Evolutionary conservation across 2,113 vertebrate genomes (phyloP), one percentile per base, ranked within the genome.

Genomic region (Addax nasomaculatus): DNA sequence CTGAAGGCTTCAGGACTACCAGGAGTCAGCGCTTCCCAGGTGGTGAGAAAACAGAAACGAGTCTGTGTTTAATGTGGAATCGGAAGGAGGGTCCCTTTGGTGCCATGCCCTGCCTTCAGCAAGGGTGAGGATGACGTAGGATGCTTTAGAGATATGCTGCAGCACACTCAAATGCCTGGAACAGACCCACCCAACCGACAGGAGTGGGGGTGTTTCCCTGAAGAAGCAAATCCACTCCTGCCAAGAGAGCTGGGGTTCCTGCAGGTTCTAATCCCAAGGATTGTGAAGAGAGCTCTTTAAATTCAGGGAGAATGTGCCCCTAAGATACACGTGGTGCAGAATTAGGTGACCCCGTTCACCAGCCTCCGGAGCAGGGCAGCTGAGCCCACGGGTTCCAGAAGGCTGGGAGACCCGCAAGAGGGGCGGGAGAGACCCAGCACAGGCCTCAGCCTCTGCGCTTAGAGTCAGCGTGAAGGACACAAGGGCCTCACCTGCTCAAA

Each of bases 151-250:
- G 53, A 29, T 13, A 36, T 45, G 30, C 70, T 13, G 51, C 47
- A 21, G 25, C 3, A 13, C 3, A 2, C 0, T 1, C 0, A 19
- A 49, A 7, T 0, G 2, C 5, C 39, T 12, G 36, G 39, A 29
- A 29, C 29, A 67, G n/a, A 2, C 60, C 15, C 39, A 27, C 14
- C 62, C 16, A 5, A 0, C 10, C 12, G 7, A 11, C 6, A 13
- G 13, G 23, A 13, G 12, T 7, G 2, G 17, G 3, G 1, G 6
- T 4, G 1, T 27, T 17, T 19, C 10, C 10, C 27, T 7, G 21
- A 10, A 39, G 23, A 23, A 1, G 30, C 17, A 21, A 6, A 3
- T 13, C 39, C 81, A 11, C 16, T 11, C 58, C 29, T 6, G 30
- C 25, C 1, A 6, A 1, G 29, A 55, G 29, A 23, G 14, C 8